A percentile compares a stretch with the other conserved stretches of the same genome.
Conservation (phyloP, 2,888 invertebrate species). For the Lepidochitona cinerea region DNA sequence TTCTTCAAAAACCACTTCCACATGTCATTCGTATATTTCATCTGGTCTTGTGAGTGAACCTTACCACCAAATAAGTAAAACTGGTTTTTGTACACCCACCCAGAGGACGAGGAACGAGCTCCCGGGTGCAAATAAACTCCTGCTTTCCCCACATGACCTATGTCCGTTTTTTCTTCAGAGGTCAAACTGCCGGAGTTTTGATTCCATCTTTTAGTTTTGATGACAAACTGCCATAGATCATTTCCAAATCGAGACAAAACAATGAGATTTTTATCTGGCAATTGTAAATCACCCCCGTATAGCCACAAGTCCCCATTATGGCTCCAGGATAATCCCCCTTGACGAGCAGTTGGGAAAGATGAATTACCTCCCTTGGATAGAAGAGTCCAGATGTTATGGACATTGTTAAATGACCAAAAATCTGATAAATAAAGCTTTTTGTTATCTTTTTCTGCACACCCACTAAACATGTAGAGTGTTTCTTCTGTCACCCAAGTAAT, state of each 20-base stretch:
- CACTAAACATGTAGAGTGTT: conserved; percentile 52
- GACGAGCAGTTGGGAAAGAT: not conserved
- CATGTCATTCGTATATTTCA: not conserved
- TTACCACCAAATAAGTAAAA: not conserved
- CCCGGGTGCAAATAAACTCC: not conserved
- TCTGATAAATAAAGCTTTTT: not conserved
- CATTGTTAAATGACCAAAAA: not conserved
- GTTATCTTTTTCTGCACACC: conserved; percentile 29
- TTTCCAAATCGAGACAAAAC: not conserved
- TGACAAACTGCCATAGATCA: not conserved
- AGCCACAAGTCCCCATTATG: conserved; percentile 4
- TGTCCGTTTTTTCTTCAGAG: not conserved
- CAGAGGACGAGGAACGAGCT: not conserved
- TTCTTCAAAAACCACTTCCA: too few species aligned
- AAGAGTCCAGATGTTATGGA: not conserved
- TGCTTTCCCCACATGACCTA: not conserved
- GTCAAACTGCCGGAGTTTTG: not conserved
- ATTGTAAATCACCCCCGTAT: conserved; percentile 8
- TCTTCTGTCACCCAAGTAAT: conserved; percentile 2
- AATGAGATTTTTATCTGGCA: not conserved
- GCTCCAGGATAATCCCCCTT: conserved; percentile 2
- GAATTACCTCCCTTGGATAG: not conserved
- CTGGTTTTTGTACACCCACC: not conserved
- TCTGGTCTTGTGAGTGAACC: not conserved
- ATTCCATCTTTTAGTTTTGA: not conserved